phyloP scores from a whole-genome alignment of 2,797 vertebrate species.

The Hyperoplus lanceolatus region DNA sequence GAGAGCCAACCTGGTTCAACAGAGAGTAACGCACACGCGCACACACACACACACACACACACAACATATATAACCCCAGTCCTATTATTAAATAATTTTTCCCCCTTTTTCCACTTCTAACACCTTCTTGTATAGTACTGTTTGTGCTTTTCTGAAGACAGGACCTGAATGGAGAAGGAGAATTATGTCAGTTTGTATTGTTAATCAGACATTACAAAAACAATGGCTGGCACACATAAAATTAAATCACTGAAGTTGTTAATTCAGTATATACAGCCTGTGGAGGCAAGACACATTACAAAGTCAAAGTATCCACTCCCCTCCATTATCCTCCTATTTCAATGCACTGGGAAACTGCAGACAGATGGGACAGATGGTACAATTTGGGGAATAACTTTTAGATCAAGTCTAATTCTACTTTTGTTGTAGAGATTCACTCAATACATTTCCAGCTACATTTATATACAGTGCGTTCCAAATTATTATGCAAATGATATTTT shows the following conservation, averaged over 20 bases:
- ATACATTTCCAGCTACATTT: background rate
- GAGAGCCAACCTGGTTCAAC: conserved; percentile 28
- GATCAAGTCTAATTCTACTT: background rate
- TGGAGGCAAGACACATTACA: conserved; percentile 8
- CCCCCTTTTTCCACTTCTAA: conserved; percentile 59
- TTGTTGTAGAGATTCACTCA: background rate
- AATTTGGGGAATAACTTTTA: no score
- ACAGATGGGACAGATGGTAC: no score
- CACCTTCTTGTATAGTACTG: conserved; percentile 49
- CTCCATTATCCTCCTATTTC: background rate
- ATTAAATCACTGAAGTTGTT: conserved; percentile 17
- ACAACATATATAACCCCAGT: conserved; percentile 58
- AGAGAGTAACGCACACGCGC: conserved; percentile 6
- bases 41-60: conserved; percentile 12
- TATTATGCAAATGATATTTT: no score
- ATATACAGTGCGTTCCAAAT: no score
- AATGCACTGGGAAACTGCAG: background rate
- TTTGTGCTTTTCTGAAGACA: conserved; percentile 49
- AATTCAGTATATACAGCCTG: conserved; percentile 16
- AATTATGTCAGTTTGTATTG: conserved; percentile 54
- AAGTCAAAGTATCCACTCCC: conserved; percentile 2
- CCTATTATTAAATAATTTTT: conserved; percentile 42
- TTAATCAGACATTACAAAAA: conserved; percentile 51
- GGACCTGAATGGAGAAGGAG: conserved; percentile 45
- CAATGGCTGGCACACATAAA: conserved; percentile 42